A percentile compares a stretch with the other conserved stretches of the same genome.
Conservation (phyloP, 2,888 invertebrate species). For the Dysmachus trigonus region DNA sequence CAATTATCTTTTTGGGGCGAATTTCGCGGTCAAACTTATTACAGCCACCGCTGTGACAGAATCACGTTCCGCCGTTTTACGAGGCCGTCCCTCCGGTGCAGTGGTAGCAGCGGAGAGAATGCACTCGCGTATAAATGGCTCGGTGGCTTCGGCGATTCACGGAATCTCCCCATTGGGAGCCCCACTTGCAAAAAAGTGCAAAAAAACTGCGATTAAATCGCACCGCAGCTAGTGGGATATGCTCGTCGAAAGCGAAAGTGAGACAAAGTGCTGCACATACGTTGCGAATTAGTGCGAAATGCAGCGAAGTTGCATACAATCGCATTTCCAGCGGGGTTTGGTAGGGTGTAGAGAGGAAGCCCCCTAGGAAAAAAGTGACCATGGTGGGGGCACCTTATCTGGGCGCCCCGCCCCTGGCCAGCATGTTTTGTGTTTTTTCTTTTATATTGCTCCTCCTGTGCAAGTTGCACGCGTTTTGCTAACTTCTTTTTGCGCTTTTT, state of each 20-base stretch:
- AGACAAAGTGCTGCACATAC: constrained; percentile 23
- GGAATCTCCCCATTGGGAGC: background rate
- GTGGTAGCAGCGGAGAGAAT: background rate
- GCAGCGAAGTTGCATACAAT: background rate
- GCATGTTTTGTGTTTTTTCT: background rate
- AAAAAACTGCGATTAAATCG: background rate
- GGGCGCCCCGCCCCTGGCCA: constrained; percentile 15
- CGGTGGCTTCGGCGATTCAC: background rate
- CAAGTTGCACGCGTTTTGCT: background rate
- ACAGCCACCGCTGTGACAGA: background rate
- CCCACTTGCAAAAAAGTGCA: background rate
- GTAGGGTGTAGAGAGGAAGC: background rate
- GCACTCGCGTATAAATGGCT: constrained; percentile 26
- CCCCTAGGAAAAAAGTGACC: background rate
- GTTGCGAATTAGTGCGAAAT: background rate
- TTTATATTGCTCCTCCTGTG: background rate
- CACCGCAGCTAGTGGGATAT: background rate
- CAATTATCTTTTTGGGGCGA: constrained; percentile 4
- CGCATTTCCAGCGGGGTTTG: background rate
- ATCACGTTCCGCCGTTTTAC: constrained; percentile 25
- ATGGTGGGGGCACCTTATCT: background rate
- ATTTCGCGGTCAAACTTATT: constrained; percentile 39
- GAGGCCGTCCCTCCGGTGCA: background rate
- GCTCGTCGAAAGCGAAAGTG: constrained; percentile 31
- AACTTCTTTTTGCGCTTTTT: constrained; percentile 3